Base-by-base conservation (phyloP, 2,113 vertebrate genomes). In the Bothrops jararaca region DNA sequence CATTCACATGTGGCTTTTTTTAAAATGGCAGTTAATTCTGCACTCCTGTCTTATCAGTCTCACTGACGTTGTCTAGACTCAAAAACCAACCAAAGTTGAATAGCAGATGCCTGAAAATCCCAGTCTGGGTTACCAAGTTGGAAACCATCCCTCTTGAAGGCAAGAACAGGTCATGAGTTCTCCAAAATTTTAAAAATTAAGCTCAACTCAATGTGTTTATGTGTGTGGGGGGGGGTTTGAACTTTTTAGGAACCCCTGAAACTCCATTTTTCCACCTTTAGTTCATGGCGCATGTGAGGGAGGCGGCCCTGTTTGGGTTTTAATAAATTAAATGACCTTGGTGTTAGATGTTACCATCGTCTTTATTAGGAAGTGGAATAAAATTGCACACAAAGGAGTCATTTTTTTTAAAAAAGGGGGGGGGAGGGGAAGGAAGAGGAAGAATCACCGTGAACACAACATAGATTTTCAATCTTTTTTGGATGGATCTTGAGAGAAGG, bases 301-400 rank as follows among this genome's bases (percentile, higher is more conserved):
- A 95, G 91, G 93, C 95, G 94, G 94, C 74, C 1, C 18, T 80
- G 92, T 94, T 96, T 96, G 92, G 94, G 95, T 96, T 95, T 97
- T 94, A 96, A 97, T 96, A 97, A 97, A 97, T 97, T 96, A 97
- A 97, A 95, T 96, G 96, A 97, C 96, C 96, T 94, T 93, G 95
- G 95, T 96, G 97, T 93, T 95, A 93, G 0, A 92, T 96, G 89
- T 80, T 96, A 92, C 96, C 96, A 90, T 95, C 97, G 96, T 97
- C 96, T 96, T 97, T 97, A 97, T 97, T 97, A 94, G 94, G 95
- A 96, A 96, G 96, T 96, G 96, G 96, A 97, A 95, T 93, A 95
- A 93, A 97, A 97, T 97, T 98, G 97, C 97, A 97, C 97, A 97
- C 97, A 92, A 94, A 95, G 95, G 96, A 96, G 95, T 95, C 96